Conservation (phyloP, 2,888 invertebrate species). For the Deroplatys truncata region DNA sequence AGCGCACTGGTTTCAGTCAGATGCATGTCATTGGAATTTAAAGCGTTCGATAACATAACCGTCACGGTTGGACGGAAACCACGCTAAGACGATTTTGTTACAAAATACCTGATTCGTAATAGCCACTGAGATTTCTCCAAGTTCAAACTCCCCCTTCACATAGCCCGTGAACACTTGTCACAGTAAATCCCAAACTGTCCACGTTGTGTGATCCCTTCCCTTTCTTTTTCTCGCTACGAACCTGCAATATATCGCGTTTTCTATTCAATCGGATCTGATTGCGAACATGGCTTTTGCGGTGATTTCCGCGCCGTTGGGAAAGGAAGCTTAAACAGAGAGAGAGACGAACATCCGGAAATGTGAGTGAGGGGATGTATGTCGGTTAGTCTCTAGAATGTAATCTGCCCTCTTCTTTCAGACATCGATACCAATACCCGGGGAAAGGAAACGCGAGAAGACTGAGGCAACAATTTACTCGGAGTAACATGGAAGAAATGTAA, state of each 20-base stretch:
- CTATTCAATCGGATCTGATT: not conserved
- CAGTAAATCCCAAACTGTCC: not conserved
- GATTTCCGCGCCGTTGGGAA: not conserved
- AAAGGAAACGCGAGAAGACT: not conserved
- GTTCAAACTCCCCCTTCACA: not conserved
- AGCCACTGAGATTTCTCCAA: not conserved
- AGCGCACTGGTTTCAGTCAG: not conserved
- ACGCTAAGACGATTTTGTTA: not conserved
- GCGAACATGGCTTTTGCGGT: not conserved
- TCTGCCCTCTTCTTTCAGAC: not conserved
- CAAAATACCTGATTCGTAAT: not conserved
- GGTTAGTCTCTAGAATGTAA: not conserved
- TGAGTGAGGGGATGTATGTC: not conserved
- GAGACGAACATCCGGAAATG: not conserved
- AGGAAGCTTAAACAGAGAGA: not conserved
- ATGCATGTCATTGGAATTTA: not conserved
- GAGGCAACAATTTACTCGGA: not conserved
- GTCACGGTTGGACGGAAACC: not conserved
- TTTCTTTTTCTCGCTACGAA: not conserved
- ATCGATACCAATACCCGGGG: not conserved
- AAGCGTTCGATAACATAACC: not conserved
- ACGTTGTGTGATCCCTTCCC: not conserved
- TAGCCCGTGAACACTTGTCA: not conserved
- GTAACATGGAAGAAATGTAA: not conserved
- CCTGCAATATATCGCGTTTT: not conserved